These are phyloP conservation scores for Parauchenoglanis punctatus DNA, from an alignment of 2,797 vertebrate genomes.

Conservation along the genomic window DNA sequence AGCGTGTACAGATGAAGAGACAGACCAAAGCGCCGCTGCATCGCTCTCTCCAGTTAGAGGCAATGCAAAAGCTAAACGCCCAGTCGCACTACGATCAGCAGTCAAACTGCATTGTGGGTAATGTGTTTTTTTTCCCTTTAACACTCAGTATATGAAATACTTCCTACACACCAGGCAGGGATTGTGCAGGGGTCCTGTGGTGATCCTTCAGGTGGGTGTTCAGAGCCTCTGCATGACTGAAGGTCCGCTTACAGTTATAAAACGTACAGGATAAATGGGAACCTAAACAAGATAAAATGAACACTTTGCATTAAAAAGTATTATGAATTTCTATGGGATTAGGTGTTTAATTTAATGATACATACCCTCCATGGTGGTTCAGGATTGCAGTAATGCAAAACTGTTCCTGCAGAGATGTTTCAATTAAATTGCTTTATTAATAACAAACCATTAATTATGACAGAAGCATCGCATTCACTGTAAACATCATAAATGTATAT, in stretches of 20 bases:
- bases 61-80: neutral
- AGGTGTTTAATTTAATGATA: neutral
- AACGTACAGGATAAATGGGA: slow-evolving; percentile 76
- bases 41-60: neutral
- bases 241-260: slow-evolving; percentile 85
- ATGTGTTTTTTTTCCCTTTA: neutral
- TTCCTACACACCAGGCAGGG: slow-evolving; percentile 81
- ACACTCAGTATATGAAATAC: neutral
- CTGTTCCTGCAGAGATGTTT: neutral
- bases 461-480: neutral
- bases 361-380: slow-evolving; percentile 46
- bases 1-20: too few species aligned
- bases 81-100: neutral
- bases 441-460: neutral
- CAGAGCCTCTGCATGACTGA: slow-evolving; percentile 75
- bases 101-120: neutral
- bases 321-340: too few species aligned
- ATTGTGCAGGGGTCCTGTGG: slow-evolving; percentile 83
- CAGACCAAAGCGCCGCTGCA: neutral
- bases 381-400: neutral
- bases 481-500: neutral
- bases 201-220: slow-evolving; percentile 82
- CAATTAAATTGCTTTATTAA: neutral
- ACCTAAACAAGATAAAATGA: slow-evolving; percentile 20
- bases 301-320: neutral